A percentile compares a stretch with the other conserved stretches of the same genome.
Evolutionary conservation across 2,888 invertebrate genomes (phyloP).

Genomic region (Rhingia rostrata): DNA sequence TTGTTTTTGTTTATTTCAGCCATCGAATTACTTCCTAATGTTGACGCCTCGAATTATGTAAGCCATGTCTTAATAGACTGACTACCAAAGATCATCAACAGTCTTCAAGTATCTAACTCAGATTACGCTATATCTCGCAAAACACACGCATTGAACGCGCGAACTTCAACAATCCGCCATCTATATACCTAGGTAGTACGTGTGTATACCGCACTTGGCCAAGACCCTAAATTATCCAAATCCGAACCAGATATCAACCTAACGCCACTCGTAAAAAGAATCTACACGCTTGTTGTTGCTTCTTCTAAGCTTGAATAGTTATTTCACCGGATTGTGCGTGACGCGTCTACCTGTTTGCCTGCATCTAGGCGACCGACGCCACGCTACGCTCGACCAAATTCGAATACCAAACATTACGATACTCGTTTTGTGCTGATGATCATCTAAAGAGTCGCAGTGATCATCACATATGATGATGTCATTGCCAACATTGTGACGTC

Average conservation of each 20-base stretch:
- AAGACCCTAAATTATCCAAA: conserved; percentile 64
- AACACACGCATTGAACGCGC: conserved; percentile 15
- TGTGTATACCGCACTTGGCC: conserved; percentile 54
- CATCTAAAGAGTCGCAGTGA: conserved; percentile 40
- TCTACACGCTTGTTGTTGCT: conserved; percentile 10
- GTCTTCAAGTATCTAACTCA: conserved; percentile 16
- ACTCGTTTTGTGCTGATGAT: conserved; percentile 48
- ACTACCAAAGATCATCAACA: conserved; percentile 20
- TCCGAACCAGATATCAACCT: conserved; percentile 52
- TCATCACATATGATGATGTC: conserved; percentile 62
- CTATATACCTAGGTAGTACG: background rate
- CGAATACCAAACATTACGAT: conserved; percentile 16
- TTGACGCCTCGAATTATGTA: conserved; percentile 40
- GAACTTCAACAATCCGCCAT: background rate
- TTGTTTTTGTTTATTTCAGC: conserved; percentile 7
- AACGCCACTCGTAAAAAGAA: conserved; percentile 30
- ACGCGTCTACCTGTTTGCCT: conserved; percentile 61
- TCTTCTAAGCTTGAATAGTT: background rate
- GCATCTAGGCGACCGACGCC: conserved; percentile 12
- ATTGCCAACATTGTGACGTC: conserved; percentile 68
- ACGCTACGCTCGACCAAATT: background rate
- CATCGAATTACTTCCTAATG: conserved; percentile 42
- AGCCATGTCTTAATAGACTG: conserved; percentile 51
- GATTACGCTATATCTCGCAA: background rate
- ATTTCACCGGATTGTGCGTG: conserved; percentile 55